Evolutionary conservation across 2,113 vertebrate species (phyloP).

Genomic region (Promerops cafer): DNA sequence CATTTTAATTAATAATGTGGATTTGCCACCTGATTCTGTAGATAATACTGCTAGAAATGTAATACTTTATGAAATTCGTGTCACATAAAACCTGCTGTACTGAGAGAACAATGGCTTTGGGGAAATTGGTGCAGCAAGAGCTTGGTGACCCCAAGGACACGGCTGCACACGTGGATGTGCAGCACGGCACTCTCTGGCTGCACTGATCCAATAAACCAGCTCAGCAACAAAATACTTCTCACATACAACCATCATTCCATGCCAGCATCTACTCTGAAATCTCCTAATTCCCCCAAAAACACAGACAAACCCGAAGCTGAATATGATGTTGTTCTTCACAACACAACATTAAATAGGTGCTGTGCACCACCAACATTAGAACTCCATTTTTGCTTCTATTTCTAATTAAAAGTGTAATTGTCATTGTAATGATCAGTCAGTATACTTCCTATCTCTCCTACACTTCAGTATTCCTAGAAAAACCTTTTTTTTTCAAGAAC

Average conservation of each 20-base stretch:
- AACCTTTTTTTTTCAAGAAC: background rate
- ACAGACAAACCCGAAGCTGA: background rate
- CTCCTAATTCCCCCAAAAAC: background rate
- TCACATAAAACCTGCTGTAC: background rate
- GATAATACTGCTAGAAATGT: background rate
- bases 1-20: background rate
- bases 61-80: rapidly evolving
- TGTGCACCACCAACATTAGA: background rate
- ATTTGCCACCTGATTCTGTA: background rate
- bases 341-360: background rate
- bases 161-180: background rate
- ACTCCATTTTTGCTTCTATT: background rate
- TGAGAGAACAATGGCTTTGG: background rate
- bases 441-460: background rate
- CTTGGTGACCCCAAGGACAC: background rate
- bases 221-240: background rate
- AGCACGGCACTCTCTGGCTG: background rate
- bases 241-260: background rate
- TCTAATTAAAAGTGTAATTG: background rate
- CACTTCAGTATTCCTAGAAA: background rate
- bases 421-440: background rate
- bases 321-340: background rate
- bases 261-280: background rate
- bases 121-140: background rate
- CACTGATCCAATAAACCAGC: background rate